A percentile compares a stretch with the other conserved stretches of the same genome.
Conservation (phyloP, 2,888 invertebrate genomes). For the Anoplius nigerrimus region DNA sequence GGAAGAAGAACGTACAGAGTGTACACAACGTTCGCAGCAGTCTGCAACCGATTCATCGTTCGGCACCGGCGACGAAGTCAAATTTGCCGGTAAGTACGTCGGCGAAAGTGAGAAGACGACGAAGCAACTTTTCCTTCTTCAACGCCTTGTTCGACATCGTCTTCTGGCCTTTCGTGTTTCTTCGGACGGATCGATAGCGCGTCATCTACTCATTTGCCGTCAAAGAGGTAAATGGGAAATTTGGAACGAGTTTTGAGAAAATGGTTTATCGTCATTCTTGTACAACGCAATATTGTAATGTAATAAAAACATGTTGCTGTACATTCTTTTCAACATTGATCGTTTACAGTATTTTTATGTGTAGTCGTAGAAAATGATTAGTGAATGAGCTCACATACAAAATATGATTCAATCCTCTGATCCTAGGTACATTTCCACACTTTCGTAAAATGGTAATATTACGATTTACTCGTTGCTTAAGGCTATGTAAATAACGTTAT, state of each 20-base stretch:
- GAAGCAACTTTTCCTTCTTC: slow-evolving; percentile 51
- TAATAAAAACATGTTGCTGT: neutral
- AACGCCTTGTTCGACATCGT: slow-evolving; percentile 63
- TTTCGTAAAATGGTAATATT: too few species aligned
- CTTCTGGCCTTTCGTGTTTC: slow-evolving; percentile 64
- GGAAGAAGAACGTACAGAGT: slow-evolving; percentile 10
- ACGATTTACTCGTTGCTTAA: too few species aligned
- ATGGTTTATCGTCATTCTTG: neutral
- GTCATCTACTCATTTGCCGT: too few species aligned
- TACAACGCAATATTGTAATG: slow-evolving; percentile 2
- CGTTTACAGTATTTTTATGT: too few species aligned
- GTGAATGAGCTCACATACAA: too few species aligned
- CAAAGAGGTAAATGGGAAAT: too few species aligned
- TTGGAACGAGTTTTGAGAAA: too few species aligned
- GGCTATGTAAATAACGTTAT: neutral
- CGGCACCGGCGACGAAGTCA: slow-evolving; percentile 12
- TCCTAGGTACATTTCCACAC: too few species aligned
- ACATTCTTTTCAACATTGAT: neutral
- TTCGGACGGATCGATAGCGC: slow-evolving; percentile 42
- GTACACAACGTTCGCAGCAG: neutral
- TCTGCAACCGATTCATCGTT: neutral
- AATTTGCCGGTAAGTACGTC: slow-evolving; percentile 5
- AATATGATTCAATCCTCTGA: too few species aligned
- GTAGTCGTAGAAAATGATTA: too few species aligned
- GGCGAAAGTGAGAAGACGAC: slow-evolving; percentile 26